Conservation (phyloP, 1,140 invertebrate genomes). For the Antheraea pernyi region DNA sequence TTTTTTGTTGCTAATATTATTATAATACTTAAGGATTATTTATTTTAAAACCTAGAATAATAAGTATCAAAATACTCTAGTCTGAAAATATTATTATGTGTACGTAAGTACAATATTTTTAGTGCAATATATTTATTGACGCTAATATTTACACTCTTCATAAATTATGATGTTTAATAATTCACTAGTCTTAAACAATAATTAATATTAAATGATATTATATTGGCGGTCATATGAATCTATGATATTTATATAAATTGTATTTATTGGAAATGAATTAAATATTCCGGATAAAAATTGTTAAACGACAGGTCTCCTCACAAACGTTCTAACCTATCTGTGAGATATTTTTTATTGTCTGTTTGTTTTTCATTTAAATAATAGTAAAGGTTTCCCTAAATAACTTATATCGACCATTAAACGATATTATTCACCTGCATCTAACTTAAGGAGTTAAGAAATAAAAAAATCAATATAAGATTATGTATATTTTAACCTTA, state of each 20-base stretch:
- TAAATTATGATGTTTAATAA: constrained; percentile 7
- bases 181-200: constrained; percentile 17
- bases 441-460: too few species aligned
- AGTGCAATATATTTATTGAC: constrained; percentile 72
- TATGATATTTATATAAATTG: neutral
- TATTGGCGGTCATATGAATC: constrained; percentile 4
- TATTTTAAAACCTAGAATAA: constrained; percentile 15
- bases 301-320: too few species aligned
- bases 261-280: neutral
- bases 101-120: constrained; percentile 35
- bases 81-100: constrained; percentile 23
- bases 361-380: too few species aligned
- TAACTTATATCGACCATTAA: too few species aligned
- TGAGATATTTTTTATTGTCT: too few species aligned
- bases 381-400: too few species aligned
- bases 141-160: constrained; percentile 29
- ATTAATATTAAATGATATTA: constrained; percentile 38
- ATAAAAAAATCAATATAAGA: too few species aligned
- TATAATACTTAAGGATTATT: constrained; percentile 31
- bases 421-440: too few species aligned
- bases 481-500: too few species aligned
- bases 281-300: too few species aligned
- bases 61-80: constrained; percentile 42
- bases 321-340: too few species aligned
- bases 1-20: constrained; percentile 21